Base-by-base conservation (phyloP, 2,888 invertebrate genomes). In the Eilema griseolum region DNA sequence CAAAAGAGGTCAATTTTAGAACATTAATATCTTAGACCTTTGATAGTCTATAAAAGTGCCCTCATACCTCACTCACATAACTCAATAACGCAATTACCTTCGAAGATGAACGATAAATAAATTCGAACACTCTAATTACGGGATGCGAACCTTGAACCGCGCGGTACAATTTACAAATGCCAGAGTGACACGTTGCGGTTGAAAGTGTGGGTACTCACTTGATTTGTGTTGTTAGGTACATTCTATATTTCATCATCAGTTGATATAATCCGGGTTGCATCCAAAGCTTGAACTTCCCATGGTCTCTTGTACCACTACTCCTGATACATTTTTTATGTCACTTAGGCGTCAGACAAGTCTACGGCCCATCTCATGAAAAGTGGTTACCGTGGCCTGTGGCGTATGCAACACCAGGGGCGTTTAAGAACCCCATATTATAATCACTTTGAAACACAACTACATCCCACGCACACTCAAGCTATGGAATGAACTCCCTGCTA, bases 71-170 rank as follows among this genome's bases (percentile, higher is more conserved):
- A 24, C 63, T 59, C 20, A 63, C 26, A 73, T 71, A 74, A 74
- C 63, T 70, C 56, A 71, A 67, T 28, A 16, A 12, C 33, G 28
- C 75, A 70, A 80, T 80, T 81, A 74, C 67, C 57, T 52, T 46
- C 71, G 73, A 66, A 75, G 80, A 81, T 72, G 60, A 67, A 68
- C 69, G 64, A 80, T 80, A 81, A 80, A 79, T 76, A 78, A 82
- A 78, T 75, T 71, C 67, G 75, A 74, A 72, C 82, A 82, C 76
- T 79, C 80, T 82, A 75, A 76, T 79, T 75, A 81, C 69, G 73
- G 31, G 70, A 67, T 63, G 59, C 63, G 71, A 76, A 81, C 85
- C 83, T 85, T 84, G 83, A 82, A 76, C 85, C 60, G 64, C 14
- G 41, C 61, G 69, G 75, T 75, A 78, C 78, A 81, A 65, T 60